Conservation (phyloP, 1,140 invertebrate species). For the Achroia grisella region DNA sequence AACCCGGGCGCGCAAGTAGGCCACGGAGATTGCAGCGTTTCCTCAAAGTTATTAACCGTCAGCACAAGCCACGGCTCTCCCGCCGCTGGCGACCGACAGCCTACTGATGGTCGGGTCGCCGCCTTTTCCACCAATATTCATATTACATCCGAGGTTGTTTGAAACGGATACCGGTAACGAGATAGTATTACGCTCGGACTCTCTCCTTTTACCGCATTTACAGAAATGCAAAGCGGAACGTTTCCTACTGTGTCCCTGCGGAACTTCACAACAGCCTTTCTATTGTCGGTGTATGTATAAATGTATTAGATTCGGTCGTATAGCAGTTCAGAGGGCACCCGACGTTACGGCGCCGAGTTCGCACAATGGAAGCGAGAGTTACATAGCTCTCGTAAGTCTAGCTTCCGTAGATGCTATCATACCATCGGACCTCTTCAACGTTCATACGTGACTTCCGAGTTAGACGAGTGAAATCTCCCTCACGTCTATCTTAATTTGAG, state of each 20-base stretch:
- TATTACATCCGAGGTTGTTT: conserved; percentile 53
- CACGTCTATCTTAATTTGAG: not conserved
- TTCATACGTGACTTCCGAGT: conserved; percentile 30
- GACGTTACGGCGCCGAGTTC: conserved; percentile 40
- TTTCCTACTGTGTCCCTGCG: conserved; percentile 40
- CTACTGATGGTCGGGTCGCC: conserved; percentile 20
- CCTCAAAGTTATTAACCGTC: conserved; percentile 45
- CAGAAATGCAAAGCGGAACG: conserved; percentile 67
- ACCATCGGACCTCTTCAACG: conserved; percentile 23
- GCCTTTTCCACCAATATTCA: conserved; percentile 41
- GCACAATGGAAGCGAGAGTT: conserved; percentile 60
- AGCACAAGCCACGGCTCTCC: conserved; percentile 37
- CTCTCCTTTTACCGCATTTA: conserved; percentile 51
- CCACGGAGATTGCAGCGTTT: conserved; percentile 33
- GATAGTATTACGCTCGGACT: conserved; percentile 48
- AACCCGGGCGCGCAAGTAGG: conserved; percentile 27
- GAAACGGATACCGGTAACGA: conserved; percentile 56
- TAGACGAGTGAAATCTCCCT: conserved; percentile 18
- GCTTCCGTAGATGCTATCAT: conserved; percentile 50
- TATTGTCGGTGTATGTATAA: conserved; percentile 33
- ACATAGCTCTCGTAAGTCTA: conserved; percentile 22
- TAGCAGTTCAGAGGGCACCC: conserved; percentile 51
- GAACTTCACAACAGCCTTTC: conserved; percentile 21
- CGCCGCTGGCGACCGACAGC: conserved; percentile 10
- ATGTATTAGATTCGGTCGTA: conserved; percentile 29